Percentiles rank a stretch among this genome's conserved stretches.
Conservation (phyloP, 2,113 vertebrate genomes). For the Mandrillus leucophaeus region DNA sequence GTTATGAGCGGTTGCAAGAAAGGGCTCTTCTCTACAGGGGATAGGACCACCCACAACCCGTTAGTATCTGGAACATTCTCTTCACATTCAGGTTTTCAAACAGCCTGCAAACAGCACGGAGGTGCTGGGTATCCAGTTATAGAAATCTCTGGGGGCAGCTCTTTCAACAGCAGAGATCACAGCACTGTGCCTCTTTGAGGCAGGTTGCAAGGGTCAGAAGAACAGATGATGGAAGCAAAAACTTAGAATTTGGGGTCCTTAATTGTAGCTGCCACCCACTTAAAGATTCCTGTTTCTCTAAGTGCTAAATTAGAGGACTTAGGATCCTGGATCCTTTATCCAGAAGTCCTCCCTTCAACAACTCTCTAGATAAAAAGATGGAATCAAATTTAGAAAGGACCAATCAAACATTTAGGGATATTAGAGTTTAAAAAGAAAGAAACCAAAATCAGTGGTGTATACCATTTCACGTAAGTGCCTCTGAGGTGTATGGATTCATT, state of each 20-base stretch:
- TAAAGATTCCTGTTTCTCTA: not conserved
- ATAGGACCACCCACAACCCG: not conserved
- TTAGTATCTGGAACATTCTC: constrained; percentile 40
- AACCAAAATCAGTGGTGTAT: not conserved
- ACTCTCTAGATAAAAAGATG: not conserved
- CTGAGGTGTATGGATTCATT: not conserved
- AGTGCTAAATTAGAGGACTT: not conserved
- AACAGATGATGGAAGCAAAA: not conserved
- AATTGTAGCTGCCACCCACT: not conserved
- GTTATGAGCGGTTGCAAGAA: not conserved
- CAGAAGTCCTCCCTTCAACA: not conserved
- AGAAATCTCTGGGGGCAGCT: not conserved
- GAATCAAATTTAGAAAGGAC: not conserved
- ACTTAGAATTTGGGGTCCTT: not conserved
- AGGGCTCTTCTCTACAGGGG: not conserved
- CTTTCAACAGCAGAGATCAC: not conserved
- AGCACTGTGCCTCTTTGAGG: not conserved
- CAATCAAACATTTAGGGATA: not conserved
- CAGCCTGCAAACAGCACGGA: not conserved
- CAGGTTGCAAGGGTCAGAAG: not conserved
- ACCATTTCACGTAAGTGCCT: not conserved
- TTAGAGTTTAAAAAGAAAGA: not conserved
- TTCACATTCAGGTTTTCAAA: not conserved
- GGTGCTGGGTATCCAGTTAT: not conserved
- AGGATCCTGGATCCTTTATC: not conserved